These are phyloP conservation scores for Acrobasis repandana DNA, from an alignment of 2,888 invertebrate species.

Conservation along the genomic window DNA sequence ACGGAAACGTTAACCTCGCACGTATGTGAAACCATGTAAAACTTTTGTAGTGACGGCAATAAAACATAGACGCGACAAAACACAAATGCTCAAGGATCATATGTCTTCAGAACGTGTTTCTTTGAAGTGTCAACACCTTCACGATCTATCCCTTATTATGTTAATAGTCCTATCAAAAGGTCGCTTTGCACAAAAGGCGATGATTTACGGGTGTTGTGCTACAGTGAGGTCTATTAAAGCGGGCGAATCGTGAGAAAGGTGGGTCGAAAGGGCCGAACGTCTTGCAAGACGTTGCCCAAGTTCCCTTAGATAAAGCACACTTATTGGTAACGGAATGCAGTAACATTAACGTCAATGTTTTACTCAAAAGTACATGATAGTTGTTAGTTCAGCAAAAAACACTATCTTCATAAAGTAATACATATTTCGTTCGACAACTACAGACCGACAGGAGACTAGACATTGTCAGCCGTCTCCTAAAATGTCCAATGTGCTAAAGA, in stretches of 20 bases:
- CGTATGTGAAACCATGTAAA: slow-evolving; percentile 43
- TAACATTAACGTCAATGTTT: slow-evolving; percentile 2
- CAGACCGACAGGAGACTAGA: no score
- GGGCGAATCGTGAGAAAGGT: slow-evolving; percentile 76
- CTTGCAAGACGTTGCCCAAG: slow-evolving; percentile 57
- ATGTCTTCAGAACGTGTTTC: slow-evolving; percentile 60
- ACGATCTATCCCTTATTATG: slow-evolving; percentile 77
- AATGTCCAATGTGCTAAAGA: no score
- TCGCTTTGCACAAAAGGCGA: slow-evolving; percentile 65
- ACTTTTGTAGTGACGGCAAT: slow-evolving; percentile 45
- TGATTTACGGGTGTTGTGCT: slow-evolving; percentile 77
- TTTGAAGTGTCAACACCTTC: slow-evolving; percentile 78
- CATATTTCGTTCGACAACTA: no score
- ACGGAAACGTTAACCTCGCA: slow-evolving; percentile 34
- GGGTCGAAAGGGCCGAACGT: slow-evolving; percentile 56
- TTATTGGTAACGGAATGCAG: slow-evolving; percentile 20
- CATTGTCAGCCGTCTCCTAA: no score
- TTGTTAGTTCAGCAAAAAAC: not conserved
- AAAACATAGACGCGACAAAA: slow-evolving; percentile 44
- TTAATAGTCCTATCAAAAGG: slow-evolving; percentile 70
- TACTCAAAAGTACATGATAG: slow-evolving; percentile 1
- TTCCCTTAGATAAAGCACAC: slow-evolving; percentile 25
- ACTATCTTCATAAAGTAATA: no score
- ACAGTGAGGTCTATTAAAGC: slow-evolving; percentile 71
- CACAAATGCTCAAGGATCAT: slow-evolving; percentile 17